A percentile compares a stretch with the other conserved stretches of the same genome.
Evolutionary conservation across 2,113 vertebrate species (phyloP).

Genomic region (Sceloporus undulatus): DNA sequence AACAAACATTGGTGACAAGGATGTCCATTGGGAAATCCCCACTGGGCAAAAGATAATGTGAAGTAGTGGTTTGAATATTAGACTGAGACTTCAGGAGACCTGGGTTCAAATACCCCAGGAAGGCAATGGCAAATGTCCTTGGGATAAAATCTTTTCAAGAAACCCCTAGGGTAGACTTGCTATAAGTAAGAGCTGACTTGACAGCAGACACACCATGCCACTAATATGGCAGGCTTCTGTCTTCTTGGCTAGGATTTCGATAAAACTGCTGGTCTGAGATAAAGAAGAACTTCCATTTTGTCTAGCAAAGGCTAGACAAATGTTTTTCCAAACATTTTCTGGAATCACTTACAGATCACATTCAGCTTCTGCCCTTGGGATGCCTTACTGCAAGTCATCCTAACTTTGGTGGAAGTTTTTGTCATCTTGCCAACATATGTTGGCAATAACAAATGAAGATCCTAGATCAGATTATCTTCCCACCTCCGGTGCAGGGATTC

Average conservation of each 20-base stretch:
- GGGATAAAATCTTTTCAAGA: too few species aligned
- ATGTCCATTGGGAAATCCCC: too few species aligned
- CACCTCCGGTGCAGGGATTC: not conserved
- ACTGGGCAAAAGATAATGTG: too few species aligned
- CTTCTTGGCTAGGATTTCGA: not conserved
- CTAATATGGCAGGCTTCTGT: not conserved
- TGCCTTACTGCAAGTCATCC: not conserved
- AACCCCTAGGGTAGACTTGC: too few species aligned
- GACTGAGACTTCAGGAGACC: too few species aligned
- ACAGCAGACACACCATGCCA: not conserved
- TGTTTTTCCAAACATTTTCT: not conserved
- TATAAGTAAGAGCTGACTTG: too few species aligned
- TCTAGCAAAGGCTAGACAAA: not conserved
- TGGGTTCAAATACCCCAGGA: not conserved
- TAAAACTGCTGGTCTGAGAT: not conserved
- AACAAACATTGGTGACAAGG: too few species aligned
- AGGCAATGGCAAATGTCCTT: not conserved
- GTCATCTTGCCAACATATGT: not conserved
- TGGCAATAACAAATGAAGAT: not conserved
- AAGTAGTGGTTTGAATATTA: too few species aligned
- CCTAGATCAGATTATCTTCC: not conserved
- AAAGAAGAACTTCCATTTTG: not conserved
- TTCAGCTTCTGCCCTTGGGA: not conserved
- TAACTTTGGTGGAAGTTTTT: not conserved
- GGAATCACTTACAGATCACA: not conserved